A percentile compares a stretch with the other conserved stretches of the same genome.
Evolutionary conservation across 2,888 invertebrate species (phyloP).

Genomic region (Yponomeuta evonymella): DNA sequence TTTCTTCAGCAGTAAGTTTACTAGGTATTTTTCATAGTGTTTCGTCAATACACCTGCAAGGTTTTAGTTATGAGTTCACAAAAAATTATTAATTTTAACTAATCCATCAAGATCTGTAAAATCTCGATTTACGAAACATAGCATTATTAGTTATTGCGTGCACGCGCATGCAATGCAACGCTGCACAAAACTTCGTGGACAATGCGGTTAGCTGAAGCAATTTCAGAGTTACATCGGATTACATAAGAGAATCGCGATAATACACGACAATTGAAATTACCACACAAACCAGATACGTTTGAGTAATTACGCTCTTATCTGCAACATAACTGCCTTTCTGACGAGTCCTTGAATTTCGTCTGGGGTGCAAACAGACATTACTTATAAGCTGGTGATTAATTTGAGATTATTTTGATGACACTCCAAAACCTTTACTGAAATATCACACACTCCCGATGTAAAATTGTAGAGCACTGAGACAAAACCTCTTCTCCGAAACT

Average conservation of each 20-base stretch:
- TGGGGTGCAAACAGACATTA: neutral
- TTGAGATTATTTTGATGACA: neutral
- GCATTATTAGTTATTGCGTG: neutral
- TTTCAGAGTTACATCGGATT: conserved; percentile 1
- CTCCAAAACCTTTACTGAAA: neutral
- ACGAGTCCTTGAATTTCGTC: neutral
- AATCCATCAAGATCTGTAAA: neutral
- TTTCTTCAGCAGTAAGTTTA: neutral
- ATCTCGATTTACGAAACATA: neutral
- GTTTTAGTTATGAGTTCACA: neutral
- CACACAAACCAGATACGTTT: neutral
- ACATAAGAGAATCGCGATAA: neutral
- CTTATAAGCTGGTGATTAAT: neutral
- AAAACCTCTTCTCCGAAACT: conserved; percentile 37
- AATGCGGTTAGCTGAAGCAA: neutral
- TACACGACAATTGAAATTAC: neutral
- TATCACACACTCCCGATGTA: neutral
- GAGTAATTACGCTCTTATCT: neutral
- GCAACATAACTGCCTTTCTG: neutral
- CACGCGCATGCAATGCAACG: neutral
- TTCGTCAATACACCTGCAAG: neutral
- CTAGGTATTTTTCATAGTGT: neutral
- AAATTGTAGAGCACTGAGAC: neutral
- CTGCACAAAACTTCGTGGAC: neutral
- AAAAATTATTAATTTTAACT: neutral